Conservation (phyloP, 2,888 invertebrate genomes). For the Apantesis nais region DNA sequence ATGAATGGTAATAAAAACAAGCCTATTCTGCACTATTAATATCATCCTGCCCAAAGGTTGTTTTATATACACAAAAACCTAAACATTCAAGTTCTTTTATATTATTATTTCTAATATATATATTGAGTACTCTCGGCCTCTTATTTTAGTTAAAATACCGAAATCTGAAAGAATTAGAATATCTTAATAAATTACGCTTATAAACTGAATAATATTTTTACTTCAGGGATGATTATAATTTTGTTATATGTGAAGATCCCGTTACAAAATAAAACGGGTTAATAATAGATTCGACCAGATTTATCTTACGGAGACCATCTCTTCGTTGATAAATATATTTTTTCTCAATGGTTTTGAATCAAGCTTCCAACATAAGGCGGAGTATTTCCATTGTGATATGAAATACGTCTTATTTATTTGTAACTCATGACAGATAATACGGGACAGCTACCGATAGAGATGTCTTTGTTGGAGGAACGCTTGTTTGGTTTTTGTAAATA, state of each 20-base stretch:
- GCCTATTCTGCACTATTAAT: background rate
- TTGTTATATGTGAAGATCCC: slow-evolving; percentile 46
- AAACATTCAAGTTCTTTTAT: no score
- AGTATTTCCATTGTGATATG: slow-evolving; percentile 75
- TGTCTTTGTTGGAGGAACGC: slow-evolving; percentile 77
- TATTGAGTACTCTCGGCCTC: background rate
- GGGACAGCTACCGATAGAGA: slow-evolving; percentile 79
- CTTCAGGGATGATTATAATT: slow-evolving; percentile 48
- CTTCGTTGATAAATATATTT: slow-evolving; percentile 79
- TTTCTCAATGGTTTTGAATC: slow-evolving; percentile 72
- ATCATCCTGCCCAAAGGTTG: background rate
- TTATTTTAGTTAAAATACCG: background rate
- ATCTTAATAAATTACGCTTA: background rate
- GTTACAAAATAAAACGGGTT: slow-evolving; percentile 74
- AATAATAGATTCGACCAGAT: slow-evolving; percentile 73
- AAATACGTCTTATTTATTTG: slow-evolving; percentile 81
- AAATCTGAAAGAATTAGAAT: background rate
- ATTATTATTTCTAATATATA: no score
- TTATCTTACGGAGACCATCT: slow-evolving; percentile 79
- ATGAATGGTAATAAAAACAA: background rate
- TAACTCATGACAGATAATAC: slow-evolving; percentile 81
- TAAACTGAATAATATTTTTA: slow-evolving; percentile 41
- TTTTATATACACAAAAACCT: no score
- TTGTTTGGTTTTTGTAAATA: slow-evolving; percentile 72
- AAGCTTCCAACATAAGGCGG: slow-evolving; percentile 64